These are phyloP conservation scores for Drosophila longiperda DNA, from an alignment of 2,888 invertebrate species.

Conservation along the genomic window DNA sequence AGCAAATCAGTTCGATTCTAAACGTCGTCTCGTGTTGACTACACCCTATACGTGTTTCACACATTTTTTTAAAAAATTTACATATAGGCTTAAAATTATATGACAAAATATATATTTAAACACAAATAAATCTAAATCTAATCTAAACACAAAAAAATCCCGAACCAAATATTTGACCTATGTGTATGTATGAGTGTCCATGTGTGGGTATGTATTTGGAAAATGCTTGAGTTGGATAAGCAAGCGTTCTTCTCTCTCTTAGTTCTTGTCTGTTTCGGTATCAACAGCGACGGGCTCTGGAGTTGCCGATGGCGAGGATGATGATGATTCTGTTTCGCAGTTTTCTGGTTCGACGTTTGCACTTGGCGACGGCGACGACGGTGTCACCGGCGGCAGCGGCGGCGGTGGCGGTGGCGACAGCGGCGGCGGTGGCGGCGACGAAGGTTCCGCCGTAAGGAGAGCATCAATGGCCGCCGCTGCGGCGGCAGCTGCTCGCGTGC, in stretches of 20 bases:
- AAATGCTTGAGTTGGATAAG: not conserved
- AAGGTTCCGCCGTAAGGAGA: slow-evolving; percentile 40
- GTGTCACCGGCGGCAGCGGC: not conserved
- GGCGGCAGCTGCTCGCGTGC: slow-evolving; percentile 46
- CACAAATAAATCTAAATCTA: too few relatives aligned
- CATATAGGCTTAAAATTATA: too few relatives aligned
- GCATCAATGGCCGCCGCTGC: slow-evolving; percentile 52
- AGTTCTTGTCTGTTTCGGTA: slow-evolving; percentile 24
- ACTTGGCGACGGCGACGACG: slow-evolving; percentile 1
- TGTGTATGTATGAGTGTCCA: too few relatives aligned
- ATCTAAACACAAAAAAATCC: too few relatives aligned
- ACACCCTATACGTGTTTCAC: too few relatives aligned
- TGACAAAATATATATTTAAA: too few relatives aligned
- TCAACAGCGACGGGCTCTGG: slow-evolving; percentile 25
- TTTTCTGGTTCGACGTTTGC: slow-evolving; percentile 21
- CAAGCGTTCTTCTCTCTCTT: not conserved
- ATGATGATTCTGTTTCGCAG: slow-evolving; percentile 39
- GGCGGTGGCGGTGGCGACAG: not conserved
- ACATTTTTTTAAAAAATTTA: too few relatives aligned
- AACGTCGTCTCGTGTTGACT: too few relatives aligned
- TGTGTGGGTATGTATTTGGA: too few relatives aligned
- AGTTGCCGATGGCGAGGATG: slow-evolving; percentile 23
- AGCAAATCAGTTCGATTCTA: too few relatives aligned
- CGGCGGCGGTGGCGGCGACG: slow-evolving; percentile 28
- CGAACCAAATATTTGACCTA: too few relatives aligned